Base-by-base conservation (phyloP, 2,113 vertebrate species). In the Choloepus hoffmanni region DNA sequence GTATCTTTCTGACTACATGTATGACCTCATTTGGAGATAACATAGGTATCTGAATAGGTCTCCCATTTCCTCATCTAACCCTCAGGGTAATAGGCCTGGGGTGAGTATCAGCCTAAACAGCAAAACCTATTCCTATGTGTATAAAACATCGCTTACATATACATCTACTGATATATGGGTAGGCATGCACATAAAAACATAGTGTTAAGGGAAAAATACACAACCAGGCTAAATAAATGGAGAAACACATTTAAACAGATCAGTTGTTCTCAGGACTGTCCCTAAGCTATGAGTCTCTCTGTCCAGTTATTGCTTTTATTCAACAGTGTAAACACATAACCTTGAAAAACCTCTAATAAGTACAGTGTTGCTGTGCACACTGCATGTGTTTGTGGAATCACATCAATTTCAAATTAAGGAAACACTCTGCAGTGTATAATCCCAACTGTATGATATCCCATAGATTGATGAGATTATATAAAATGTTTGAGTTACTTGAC, bases 291-390 rank as follows among this genome's bases (percentile, higher is more conserved):
- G n/a, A 77, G 74, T 86, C 70, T 87, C 5, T 67, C 92, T 92
- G 28, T 70, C 77, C 30, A 95, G 89, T 70, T 73, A 92, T 43
- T 85, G 40, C 53, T 95, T 90, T 97, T 63, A 86, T 92, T 97
- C 48, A 85, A 74, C 83, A 82, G 19, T 60, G 0, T n/a, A 90
- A 89, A 92, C 36, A 95, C 74, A 68, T 82, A 89, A 89, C 11
- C 53, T 1, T 83, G n/a, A 84, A 81, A 79, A n/a, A 1, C n/a
- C 9, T 18, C 2, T 3, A 72, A 16, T 85, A 88, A 92, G 36
- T 53, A 62, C 4, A 83, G 3, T 30, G 68, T 94, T 82, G 19
- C 36, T 85, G 50, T 68, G 55, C 73, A 10, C 62, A n/a, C 33
- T 82, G 11, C 21, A 73, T 45, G 21, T 58, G 53, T 90, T 87